Evolutionary conservation across 2,113 vertebrate genomes (phyloP), one percentile per base, ranked within the genome.

Genomic region (Alexandromys fortis): DNA sequence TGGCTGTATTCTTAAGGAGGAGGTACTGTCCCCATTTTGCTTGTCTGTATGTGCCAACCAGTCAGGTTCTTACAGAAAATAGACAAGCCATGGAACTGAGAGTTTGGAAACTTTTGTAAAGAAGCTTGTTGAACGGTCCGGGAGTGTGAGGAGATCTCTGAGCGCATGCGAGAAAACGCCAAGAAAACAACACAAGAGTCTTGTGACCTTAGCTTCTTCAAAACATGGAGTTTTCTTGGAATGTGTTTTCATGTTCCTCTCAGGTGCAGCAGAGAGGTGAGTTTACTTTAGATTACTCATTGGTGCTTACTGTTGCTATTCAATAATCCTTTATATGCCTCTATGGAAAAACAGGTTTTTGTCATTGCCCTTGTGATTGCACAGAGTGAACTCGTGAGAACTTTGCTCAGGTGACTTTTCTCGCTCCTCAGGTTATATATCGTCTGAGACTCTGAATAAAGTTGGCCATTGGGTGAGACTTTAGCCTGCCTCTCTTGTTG

Each of bases 31-130:
- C 77, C 16, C 47, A 68, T 35, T 68, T 68, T 82, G n/a, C 26
- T 33, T 86, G 26, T 28, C 1, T 45, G 4, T 33, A 1, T 30
- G 0, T 42, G 0, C 28, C 26, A 16, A 45, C 38, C 47, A 45
- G 22, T 55, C 28, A 94, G 24, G 35, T 76, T 67, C n/a, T 81
- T 47, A 67, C 19, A 63, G n/a, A 42, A 90, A 94, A 79, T 24
- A 1, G 73, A 78, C 35, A 89, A 22, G 38, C 58, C 19, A 6
- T 4, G 70, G 35, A 73, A 1, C 17, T 86, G 38, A 38, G 35
- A 68, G 30, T 85, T 89, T 58, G 12, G 68, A 92, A 78, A 42
- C 16, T 38, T 89, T 72, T 24, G 49, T 42, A 72, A 70, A 81
- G 33, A n/a, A 7, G n/a, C 35, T 77, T 14, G 35, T 38, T 61